Conservation (phyloP, 2,888 invertebrate genomes). For the Brachyopa scutellaris region DNA sequence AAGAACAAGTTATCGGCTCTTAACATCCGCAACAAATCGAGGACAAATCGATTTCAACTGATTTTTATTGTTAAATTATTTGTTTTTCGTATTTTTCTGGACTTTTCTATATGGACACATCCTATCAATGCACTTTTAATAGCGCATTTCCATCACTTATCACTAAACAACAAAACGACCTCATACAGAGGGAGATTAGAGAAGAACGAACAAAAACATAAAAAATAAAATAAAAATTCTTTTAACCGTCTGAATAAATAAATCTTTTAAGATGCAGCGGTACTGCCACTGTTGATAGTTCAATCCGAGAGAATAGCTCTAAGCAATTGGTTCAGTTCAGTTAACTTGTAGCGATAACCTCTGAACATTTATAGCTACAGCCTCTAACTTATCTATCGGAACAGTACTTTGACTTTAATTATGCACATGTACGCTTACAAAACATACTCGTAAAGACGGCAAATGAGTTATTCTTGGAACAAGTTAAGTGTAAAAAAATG, state of each 20-base stretch:
- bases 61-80: slow-evolving; percentile 36
- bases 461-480: not conserved
- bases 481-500: not conserved
- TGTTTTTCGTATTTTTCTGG: not conserved
- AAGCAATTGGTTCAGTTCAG: not conserved
- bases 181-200: slow-evolving; percentile 19
- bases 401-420: slow-evolving; percentile 17
- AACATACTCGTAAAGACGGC: too few species aligned
- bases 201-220: slow-evolving; percentile 24
- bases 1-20: slow-evolving; percentile 49
- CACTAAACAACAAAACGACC: slow-evolving; percentile 18
- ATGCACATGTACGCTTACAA: not conserved
- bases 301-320: not conserved
- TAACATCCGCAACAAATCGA: slow-evolving; percentile 68
- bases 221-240: slow-evolving; percentile 53
- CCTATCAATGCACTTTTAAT: slow-evolving; percentile 52
- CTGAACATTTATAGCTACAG: not conserved
- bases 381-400: slow-evolving; percentile 8
- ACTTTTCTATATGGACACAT: slow-evolving; percentile 3
- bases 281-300: not conserved
- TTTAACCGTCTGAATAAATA: slow-evolving; percentile 48
- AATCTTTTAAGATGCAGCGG: slow-evolving; percentile 12
- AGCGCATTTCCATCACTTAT: slow-evolving; percentile 52
- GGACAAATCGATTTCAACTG: slow-evolving; percentile 62
- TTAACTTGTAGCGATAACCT: slow-evolving; percentile 36